Percentiles rank a stretch among this genome's conserved stretches.
phyloP scores from a whole-genome alignment of 2,113 vertebrate genomes.

The Oreocharis arfaki region DNA sequence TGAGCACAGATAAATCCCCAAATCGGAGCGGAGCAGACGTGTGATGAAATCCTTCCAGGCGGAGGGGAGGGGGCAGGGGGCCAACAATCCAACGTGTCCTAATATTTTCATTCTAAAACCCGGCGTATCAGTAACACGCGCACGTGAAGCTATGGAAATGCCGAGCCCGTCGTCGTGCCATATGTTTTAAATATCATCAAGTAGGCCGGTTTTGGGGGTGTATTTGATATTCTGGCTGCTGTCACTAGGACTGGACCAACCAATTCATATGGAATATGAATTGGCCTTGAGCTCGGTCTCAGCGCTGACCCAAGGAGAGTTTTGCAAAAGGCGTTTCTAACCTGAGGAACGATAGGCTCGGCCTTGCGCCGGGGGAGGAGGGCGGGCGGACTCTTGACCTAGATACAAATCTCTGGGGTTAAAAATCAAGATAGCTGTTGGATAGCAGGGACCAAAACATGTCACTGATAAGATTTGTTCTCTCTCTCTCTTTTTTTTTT shows the following conservation, averaged over 20 bases:
- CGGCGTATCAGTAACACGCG: not conserved
- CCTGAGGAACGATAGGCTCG: not conserved
- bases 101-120: not conserved
- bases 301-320: not conserved
- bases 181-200: constrained; percentile 43
- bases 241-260: not conserved
- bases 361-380: not conserved
- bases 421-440: not conserved
- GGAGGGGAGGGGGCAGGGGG: not conserved
- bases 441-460: not conserved
- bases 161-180: not conserved
- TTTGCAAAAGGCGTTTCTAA: constrained; percentile 28
- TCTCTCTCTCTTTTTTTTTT: not conserved
- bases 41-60: constrained; percentile 41
- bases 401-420: constrained; percentile 43
- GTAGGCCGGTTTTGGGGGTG: not conserved
- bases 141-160: not conserved
- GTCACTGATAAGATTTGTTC: constrained; percentile 28
- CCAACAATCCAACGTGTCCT: not conserved
- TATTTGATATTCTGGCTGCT: constrained; percentile 26
- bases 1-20: constrained; percentile 13
- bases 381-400: not conserved
- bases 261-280: not conserved
- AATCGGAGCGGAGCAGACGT: not conserved
- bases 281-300: not conserved